Base-by-base conservation (phyloP, 2,888 invertebrate species). In the Tipula helvola region DNA sequence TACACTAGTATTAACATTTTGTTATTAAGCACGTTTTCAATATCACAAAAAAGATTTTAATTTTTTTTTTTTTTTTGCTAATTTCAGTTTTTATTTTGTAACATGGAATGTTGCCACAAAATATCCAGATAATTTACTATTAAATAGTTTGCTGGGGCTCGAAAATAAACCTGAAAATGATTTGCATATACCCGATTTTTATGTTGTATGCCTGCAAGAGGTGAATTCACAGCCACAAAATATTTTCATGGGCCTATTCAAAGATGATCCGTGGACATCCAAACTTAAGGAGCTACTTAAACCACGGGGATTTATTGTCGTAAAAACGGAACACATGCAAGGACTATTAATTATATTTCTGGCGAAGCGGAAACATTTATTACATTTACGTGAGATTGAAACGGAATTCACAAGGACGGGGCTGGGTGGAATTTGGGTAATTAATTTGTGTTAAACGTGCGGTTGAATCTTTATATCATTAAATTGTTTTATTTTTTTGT, bases 21-120 rank as follows among this genome's bases (percentile, higher is more conserved):
- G 3, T 41, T 28, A 10, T 41, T 41, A 41, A 41, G 41, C 41
- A 41, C 41, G 41, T 10, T 28, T 28, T 28, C 28, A 28, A 28
- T 28, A 41, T 41, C 41, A 41, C 28, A 41, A 41, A 8, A 2
- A 41, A 2, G 3, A 41, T 2, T 41, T 41, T 44, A 44, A n/a
- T n/a, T n/a, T n/a, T n/a, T n/a, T n/a, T n/a, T n/a, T n/a, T 41
- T 41, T 28, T 28, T 28, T 28, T 28, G 28, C 28, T 39, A 88
- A 90, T 89, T 86, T 90, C 91, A 96, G 96, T 90, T 92, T 97
- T 88, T 96, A 96, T 91, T 93, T 97, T 89, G 94, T 95, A 84
- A 98, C 98, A 83, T 98, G 97, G 95, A 98, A 98, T 93, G 97
- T 98, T 86, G 97, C 96, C 52, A 96, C 96, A 0, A 95, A 94